phyloP scores from a whole-genome alignment of 2,797 vertebrate species.

The Tragopan temminckii region DNA sequence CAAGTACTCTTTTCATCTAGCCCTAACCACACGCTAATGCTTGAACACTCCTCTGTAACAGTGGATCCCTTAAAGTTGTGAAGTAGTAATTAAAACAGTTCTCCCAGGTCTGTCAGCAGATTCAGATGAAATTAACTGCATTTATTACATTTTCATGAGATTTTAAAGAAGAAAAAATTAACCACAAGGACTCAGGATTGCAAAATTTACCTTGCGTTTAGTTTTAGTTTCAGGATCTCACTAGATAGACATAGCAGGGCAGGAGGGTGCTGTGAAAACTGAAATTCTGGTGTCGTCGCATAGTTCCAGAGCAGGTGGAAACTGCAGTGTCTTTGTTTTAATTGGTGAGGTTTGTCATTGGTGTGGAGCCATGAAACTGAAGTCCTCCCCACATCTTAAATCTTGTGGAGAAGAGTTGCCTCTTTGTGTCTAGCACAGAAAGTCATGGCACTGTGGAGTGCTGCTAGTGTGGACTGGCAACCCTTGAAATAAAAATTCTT shows the following conservation, averaged over 20 bases:
- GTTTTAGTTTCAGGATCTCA: neutral
- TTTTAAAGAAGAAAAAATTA: neutral
- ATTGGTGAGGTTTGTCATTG: neutral
- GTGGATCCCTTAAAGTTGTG: neutral
- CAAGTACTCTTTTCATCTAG: neutral
- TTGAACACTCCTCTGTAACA: neutral
- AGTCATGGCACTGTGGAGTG: neutral
- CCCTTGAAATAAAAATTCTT: conserved; percentile 3
- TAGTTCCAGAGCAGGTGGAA: neutral
- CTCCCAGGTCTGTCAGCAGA: neutral
- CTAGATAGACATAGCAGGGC: rapidly evolving
- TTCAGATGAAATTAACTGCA: neutral
- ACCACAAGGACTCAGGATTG: neutral
- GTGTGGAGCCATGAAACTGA: neutral
- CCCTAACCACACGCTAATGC: neutral
- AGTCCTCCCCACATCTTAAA: neutral
- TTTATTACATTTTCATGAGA: neutral
- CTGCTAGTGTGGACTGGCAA: neutral
- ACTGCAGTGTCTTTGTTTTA: neutral
- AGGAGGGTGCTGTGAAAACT: neutral
- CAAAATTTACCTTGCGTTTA: neutral
- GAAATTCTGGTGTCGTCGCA: neutral
- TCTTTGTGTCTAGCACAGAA: neutral
- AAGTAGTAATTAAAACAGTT: neutral
- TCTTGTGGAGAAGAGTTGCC: neutral